Evolutionary conservation across 2,797 vertebrate genomes (phyloP).

Genomic region (Melanotaenia boesemani): DNA sequence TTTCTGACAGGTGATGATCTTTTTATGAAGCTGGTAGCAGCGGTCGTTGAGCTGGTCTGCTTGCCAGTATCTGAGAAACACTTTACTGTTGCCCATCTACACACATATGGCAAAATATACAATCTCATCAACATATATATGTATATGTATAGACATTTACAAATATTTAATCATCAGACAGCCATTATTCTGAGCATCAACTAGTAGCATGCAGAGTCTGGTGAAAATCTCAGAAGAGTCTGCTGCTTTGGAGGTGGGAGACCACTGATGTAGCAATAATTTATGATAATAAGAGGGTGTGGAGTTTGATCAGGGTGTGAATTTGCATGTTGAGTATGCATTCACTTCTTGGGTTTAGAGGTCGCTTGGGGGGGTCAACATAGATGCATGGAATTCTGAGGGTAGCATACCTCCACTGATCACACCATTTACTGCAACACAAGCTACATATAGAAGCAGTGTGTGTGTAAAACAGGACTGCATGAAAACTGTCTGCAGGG

Average conservation of each 20-base stretch:
- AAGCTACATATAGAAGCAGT: slow-evolving; percentile 44
- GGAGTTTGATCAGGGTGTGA: slow-evolving; percentile 34
- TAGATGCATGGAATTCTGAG: slow-evolving; percentile 56
- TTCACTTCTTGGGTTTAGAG: slow-evolving; percentile 47
- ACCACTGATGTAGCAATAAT: slow-evolving; percentile 46
- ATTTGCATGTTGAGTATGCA: slow-evolving; percentile 49
- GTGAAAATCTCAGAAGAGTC: slow-evolving; percentile 38
- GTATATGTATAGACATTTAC: too few species aligned
- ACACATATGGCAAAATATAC: slow-evolving; percentile 35
- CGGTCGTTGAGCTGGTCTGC: slow-evolving; percentile 92
- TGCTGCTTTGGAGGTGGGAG: slow-evolving; percentile 33
- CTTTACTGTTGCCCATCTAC: slow-evolving; percentile 93
- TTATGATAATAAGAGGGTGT: slow-evolving; percentile 66
- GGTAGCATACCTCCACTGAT: slow-evolving; percentile 52
- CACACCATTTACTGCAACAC: slow-evolving; percentile 65
- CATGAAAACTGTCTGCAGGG: slow-evolving; percentile 51
- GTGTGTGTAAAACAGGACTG: slow-evolving; percentile 21
- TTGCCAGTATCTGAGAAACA: slow-evolving; percentile 96
- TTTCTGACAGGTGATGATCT: slow-evolving; percentile 95
- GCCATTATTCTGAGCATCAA: slow-evolving; percentile 5
- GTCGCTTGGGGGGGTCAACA: slow-evolving; percentile 48
- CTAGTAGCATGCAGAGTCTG: slow-evolving; percentile 4
- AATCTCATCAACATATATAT: neutral
- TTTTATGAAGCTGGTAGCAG: slow-evolving; percentile 91
- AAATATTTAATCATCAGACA: neutral